A percentile compares a stretch with the other conserved stretches of the same genome.
phyloP scores from a whole-genome alignment of 2,797 vertebrate species.

The Pseudochromis fuscus region DNA sequence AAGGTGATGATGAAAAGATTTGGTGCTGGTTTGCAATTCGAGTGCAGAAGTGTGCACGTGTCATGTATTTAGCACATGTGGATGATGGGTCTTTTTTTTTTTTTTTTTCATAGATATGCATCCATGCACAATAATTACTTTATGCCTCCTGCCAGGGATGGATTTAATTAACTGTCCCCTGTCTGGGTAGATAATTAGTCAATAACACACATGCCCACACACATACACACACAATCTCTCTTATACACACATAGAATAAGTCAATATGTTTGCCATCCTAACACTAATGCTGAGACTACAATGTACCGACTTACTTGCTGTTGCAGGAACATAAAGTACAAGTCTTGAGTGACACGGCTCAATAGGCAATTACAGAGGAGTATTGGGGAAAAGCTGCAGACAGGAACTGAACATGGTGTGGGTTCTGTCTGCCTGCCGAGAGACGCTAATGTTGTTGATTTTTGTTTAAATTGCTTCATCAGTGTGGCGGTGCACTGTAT shows the following conservation, averaged over 20 bases:
- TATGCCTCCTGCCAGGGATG: slow-evolving; percentile 51
- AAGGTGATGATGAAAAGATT: slow-evolving; percentile 10
- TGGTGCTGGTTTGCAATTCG: slow-evolving; percentile 8
- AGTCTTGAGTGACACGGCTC: slow-evolving; percentile 60
- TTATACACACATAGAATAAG: slow-evolving; percentile 32
- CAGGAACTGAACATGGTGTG: slow-evolving; percentile 13
- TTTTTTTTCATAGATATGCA: slow-evolving; percentile 42
- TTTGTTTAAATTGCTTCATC: slow-evolving; percentile 39
- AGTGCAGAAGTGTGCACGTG: slow-evolving; percentile 20
- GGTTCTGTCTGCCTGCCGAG: slow-evolving; percentile 31
- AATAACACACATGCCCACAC: slow-evolving; percentile 49
- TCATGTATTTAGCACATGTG: slow-evolving; percentile 34
- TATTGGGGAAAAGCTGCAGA: slow-evolving; percentile 37
- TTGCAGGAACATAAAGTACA: slow-evolving; percentile 43
- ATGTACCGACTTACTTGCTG: slow-evolving; percentile 42
- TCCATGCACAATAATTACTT: slow-evolving; percentile 76
- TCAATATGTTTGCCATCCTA: slow-evolving; percentile 57
- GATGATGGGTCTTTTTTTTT: slow-evolving; percentile 17
- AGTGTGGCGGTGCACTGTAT: slow-evolving; percentile 1
- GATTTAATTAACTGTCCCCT: slow-evolving; percentile 80
- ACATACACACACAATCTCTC: slow-evolving; percentile 6
- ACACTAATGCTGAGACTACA: slow-evolving; percentile 27
- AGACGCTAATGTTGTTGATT: slow-evolving; percentile 40
- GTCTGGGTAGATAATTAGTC: slow-evolving; percentile 67
- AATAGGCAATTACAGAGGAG: slow-evolving; percentile 65